These are phyloP conservation scores for Drosophila colorata DNA, from an alignment of 2,888 invertebrate genomes.

Conservation along the genomic window DNA sequence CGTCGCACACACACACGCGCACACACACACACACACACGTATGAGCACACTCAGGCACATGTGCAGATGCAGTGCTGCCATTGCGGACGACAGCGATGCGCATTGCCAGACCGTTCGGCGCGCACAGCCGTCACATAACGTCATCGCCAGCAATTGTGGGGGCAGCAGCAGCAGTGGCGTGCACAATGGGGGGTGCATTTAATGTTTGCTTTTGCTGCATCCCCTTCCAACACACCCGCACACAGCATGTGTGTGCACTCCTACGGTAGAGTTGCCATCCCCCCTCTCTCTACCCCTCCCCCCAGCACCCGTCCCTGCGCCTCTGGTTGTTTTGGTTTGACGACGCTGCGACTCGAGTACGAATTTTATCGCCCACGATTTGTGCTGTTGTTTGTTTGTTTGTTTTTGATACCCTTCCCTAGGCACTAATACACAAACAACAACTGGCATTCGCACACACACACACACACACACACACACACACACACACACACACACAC, in stretches of 20 bases:
- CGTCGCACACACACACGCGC: conserved; percentile 39
- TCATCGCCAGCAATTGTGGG: conserved; percentile 52
- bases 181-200: conserved; percentile 16
- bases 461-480: conserved; percentile 24
- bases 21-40: conserved; percentile 18
- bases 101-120: conserved; percentile 75
- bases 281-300: background rate
- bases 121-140: conserved; percentile 67
- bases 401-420: conserved; percentile 69
- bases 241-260: conserved; percentile 7
- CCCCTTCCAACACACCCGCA: background rate
- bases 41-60: conserved; percentile 16
- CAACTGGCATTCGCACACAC: conserved; percentile 41
- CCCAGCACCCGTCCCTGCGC: background rate
- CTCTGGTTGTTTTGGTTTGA: conserved; percentile 38
- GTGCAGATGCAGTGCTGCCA: conserved; percentile 39
- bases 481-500: conserved; percentile 21
- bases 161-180: conserved; percentile 17
- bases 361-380: conserved; percentile 76
- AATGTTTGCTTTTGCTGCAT: conserved; percentile 12
- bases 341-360: conserved; percentile 55
- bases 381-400: conserved; percentile 52
- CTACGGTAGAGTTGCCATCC: background rate
- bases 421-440: conserved; percentile 30
- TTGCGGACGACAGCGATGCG: conserved; percentile 33